A percentile compares a stretch with the other conserved stretches of the same genome.
Evolutionary conservation across 1,140 invertebrate species (phyloP).

Genomic region (Ostrea denselamellosa): DNA sequence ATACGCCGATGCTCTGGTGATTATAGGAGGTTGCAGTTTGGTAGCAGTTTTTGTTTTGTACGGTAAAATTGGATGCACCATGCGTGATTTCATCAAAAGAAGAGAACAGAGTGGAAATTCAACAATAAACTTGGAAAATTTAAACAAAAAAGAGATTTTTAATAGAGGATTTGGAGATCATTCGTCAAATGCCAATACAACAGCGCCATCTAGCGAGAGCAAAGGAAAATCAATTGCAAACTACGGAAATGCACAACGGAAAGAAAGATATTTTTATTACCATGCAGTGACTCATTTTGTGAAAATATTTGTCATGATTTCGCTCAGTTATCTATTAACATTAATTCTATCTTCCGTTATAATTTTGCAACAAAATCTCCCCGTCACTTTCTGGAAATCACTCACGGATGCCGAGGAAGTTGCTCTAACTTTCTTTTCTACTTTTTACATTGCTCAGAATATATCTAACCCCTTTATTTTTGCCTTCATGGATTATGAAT

Average conservation of each 20-base stretch:
- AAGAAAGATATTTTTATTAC: neutral
- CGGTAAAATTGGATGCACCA: neutral
- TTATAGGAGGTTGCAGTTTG: neutral
- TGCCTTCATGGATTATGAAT: neutral
- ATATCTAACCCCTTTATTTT: neutral
- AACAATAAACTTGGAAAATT: neutral
- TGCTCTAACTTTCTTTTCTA: neutral
- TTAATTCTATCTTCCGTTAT: neutral
- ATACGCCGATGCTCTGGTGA: neutral
- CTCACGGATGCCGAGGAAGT: neutral
- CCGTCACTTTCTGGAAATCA: neutral
- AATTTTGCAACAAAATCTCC: neutral
- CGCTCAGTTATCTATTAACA: neutral
- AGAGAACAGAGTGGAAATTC: neutral
- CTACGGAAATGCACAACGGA: neutral
- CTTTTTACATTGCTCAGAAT: neutral
- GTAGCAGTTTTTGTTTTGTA: constrained; percentile 1
- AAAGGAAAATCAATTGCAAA: neutral
- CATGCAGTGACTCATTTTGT: neutral
- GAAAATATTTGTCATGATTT: constrained; percentile 11
- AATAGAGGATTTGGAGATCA: neutral
- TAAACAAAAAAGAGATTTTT: neutral
- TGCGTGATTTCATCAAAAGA: neutral
- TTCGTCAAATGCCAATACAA: neutral
- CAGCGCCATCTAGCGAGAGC: neutral